phyloP scores from a whole-genome alignment of 1,140 invertebrate species.

The Diorhabda carinulata region DNA sequence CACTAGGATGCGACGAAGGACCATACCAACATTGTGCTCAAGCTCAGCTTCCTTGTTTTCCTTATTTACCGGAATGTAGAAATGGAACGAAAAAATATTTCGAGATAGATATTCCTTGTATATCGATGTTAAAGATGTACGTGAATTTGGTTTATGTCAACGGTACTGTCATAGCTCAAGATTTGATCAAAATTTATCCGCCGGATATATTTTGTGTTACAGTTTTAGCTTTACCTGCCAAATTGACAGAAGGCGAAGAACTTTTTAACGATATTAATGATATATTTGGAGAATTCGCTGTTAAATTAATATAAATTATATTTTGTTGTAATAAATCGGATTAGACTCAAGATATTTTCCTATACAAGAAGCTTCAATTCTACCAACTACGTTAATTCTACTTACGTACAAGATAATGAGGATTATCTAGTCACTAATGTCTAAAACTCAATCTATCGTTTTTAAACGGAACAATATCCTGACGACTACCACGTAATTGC shows the following conservation, averaged over 20 bases:
- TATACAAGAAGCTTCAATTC: too few relatives aligned
- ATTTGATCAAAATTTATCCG: background rate
- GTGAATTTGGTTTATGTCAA: slow-evolving; percentile 19
- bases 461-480: too few relatives aligned
- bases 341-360: too few relatives aligned
- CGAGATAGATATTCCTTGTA: slow-evolving; percentile 24
- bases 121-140: slow-evolving; percentile 20
- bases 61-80: background rate
- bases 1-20: slow-evolving; percentile 25
- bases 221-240: slow-evolving; percentile 24
- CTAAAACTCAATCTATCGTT: too few relatives aligned
- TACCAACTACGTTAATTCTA: too few relatives aligned
- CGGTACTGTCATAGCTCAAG: slow-evolving; percentile 13
- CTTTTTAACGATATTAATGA: slow-evolving; percentile 19
- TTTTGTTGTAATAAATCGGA: too few relatives aligned
- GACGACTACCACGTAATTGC: too few relatives aligned
- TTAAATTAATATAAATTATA: background rate
- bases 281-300: background rate
- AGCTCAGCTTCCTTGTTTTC: background rate
- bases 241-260: slow-evolving; percentile 23
- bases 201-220: slow-evolving; percentile 23
- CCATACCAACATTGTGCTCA: slow-evolving; percentile 21
- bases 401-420: too few relatives aligned
- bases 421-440: too few relatives aligned
- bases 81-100: slow-evolving; percentile 19